Percentiles rank a stretch among this genome's conserved stretches.
phyloP scores from a whole-genome alignment of 2,113 vertebrate genomes.

The Anseranas semipalmata region DNA sequence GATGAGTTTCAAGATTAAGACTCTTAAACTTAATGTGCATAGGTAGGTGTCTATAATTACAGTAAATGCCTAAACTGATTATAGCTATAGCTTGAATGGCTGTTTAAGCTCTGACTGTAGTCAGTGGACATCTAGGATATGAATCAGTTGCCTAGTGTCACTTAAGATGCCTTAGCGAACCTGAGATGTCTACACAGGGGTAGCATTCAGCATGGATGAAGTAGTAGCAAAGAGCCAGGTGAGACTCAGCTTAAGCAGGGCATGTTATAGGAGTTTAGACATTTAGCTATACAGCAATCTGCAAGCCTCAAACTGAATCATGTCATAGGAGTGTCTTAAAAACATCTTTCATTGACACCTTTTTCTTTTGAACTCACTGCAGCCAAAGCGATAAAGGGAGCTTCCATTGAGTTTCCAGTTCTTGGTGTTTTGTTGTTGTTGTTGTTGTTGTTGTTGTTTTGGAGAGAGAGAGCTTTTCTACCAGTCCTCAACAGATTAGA shows the following conservation, averaged over 20 bases:
- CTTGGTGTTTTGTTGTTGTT: no score
- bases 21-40: neutral
- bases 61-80: neutral
- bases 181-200: neutral
- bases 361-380: neutral
- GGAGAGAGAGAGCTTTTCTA: neutral
- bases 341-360: neutral
- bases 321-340: neutral
- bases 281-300: neutral
- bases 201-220: neutral
- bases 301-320: neutral
- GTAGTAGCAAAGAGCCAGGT: neutral
- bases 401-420: neutral
- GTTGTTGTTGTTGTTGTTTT: neutral
- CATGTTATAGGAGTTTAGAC: neutral
- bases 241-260: neutral
- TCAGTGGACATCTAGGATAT: neutral
- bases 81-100: neutral
- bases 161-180: neutral
- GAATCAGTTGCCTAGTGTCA: neutral
- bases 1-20: neutral
- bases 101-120: neutral
- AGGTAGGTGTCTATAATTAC: neutral
- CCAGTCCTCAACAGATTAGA: neutral
- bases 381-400: neutral